Percentiles rank a stretch among this genome's conserved stretches.
phyloP scores from a whole-genome alignment of 2,888 invertebrate genomes.

The Acleris holmiana region DNA sequence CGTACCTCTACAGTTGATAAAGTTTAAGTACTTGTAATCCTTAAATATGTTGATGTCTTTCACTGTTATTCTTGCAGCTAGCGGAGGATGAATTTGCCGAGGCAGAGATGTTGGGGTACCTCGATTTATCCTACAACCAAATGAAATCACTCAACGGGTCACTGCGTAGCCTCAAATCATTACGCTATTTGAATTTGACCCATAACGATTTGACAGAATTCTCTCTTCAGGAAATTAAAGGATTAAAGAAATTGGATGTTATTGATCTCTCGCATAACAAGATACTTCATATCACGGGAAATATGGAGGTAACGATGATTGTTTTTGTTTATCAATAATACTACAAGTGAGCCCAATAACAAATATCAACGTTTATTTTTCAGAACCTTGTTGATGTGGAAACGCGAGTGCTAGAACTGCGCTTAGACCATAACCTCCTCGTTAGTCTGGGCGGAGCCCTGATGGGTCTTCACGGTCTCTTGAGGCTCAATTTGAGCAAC shows the following conservation, averaged over 20 bases:
- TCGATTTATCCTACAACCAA: slow-evolving; percentile 90
- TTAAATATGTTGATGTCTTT: too few relatives aligned
- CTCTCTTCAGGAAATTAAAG: slow-evolving; percentile 91
- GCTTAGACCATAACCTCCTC: slow-evolving; percentile 90
- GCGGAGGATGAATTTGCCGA: slow-evolving; percentile 91
- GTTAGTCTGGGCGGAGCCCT: slow-evolving; percentile 89
- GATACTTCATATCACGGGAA: slow-evolving; percentile 87
- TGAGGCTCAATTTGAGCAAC: slow-evolving; percentile 89
- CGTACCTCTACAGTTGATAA: background rate
- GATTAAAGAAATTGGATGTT: slow-evolving; percentile 87
- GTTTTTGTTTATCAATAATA: too few relatives aligned
- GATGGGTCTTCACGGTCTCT: slow-evolving; percentile 89
- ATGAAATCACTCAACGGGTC: slow-evolving; percentile 89
- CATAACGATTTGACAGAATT: slow-evolving; percentile 90
- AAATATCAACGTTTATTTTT: slow-evolving; percentile 47
- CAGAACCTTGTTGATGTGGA: slow-evolving; percentile 92
- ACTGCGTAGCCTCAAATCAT: slow-evolving; percentile 86
- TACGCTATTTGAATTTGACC: slow-evolving; percentile 89
- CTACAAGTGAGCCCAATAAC: too few relatives aligned
- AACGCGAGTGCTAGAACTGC: slow-evolving; percentile 88
- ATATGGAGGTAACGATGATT: slow-evolving; percentile 87
- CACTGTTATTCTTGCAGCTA: slow-evolving; percentile 73
- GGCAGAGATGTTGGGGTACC: slow-evolving; percentile 87
- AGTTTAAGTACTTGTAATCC: background rate
- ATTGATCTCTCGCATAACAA: slow-evolving; percentile 91